phyloP scores from a whole-genome alignment of 2,113 vertebrate species.

The Piprites chloris region DNA sequence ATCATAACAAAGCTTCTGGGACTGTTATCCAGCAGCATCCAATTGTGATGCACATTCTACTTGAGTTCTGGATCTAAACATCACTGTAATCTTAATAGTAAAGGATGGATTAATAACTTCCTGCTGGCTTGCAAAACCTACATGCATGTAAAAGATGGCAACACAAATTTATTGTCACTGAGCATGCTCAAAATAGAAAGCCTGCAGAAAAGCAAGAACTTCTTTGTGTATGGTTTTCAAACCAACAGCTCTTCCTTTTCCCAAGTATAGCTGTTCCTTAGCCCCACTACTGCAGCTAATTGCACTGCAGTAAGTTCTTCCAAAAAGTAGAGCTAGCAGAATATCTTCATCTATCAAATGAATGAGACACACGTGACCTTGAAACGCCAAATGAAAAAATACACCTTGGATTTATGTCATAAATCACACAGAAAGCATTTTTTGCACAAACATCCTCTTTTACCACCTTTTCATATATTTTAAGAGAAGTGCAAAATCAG shows the following conservation, averaged over 20 bases:
- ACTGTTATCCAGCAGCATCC: slow-evolving; percentile 75
- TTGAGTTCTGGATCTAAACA: slow-evolving; percentile 65
- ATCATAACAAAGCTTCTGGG: slow-evolving; percentile 80
- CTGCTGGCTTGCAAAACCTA: slow-evolving; percentile 63
- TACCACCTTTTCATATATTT: neutral
- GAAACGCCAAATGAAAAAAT: neutral
- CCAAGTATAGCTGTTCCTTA: neutral
- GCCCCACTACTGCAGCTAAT: neutral
- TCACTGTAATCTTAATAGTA: slow-evolving; percentile 64
- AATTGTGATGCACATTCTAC: slow-evolving; percentile 67
- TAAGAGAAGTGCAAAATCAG: neutral
- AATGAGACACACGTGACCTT: neutral
- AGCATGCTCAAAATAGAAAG: slow-evolving; percentile 59
- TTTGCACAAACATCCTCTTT: neutral
- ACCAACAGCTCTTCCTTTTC: neutral
- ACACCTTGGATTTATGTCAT: neutral
- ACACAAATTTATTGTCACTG: slow-evolving; percentile 26
- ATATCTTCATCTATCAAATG: neutral
- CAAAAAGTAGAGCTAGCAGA: neutral
- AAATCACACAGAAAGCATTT: neutral
- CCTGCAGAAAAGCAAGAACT: neutral
- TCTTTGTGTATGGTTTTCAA: neutral
- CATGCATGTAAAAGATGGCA: slow-evolving; percentile 36
- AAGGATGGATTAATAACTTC: slow-evolving; percentile 66
- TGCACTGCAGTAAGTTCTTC: neutral